phyloP scores from a whole-genome alignment of 92 coral and sea anemone species.

The Hydrozoanthus gracilis region DNA sequence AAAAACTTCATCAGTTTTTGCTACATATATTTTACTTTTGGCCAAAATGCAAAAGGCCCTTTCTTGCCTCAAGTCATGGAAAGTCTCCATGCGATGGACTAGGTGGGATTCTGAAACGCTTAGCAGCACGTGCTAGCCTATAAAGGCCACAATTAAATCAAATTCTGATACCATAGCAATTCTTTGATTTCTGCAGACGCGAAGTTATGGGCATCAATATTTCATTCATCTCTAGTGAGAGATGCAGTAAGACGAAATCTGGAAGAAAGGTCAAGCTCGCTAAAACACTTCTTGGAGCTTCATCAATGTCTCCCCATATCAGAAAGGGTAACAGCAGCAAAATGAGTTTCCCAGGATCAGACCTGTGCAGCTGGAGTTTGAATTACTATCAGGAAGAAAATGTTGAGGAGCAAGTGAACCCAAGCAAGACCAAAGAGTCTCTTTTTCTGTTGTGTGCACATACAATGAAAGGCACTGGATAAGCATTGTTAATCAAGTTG shows the following conservation, averaged over 20 bases:
- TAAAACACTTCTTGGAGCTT: conserved; percentile 38
- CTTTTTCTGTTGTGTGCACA: conserved; percentile 42
- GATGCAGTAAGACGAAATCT: conserved; percentile 20
- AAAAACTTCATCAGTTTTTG: neutral
- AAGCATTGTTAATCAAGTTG: conserved; percentile 40
- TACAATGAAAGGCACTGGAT: conserved; percentile 46
- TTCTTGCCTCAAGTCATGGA: conserved; percentile 8
- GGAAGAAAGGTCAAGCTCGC: conserved; percentile 23
- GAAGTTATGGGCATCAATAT: conserved; percentile 11
- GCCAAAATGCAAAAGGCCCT: conserved; percentile 11
- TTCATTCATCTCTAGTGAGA: conserved; percentile 25
- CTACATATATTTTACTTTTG: neutral
- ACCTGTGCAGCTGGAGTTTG: conserved; percentile 39
- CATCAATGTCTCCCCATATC: conserved; percentile 52
- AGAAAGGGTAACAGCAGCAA: conserved; percentile 47
- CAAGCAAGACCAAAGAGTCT: conserved; percentile 33
- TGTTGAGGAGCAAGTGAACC: neutral
- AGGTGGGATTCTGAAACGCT: conserved; percentile 1
- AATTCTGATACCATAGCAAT: conserved; percentile 25
- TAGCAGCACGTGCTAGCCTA: conserved; percentile 29
- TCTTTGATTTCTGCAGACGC: neutral
- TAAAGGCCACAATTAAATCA: conserved; percentile 31
- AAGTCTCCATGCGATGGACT: conserved; percentile 5
- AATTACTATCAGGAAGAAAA: conserved; percentile 47
- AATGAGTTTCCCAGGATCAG: conserved; percentile 38